phyloP scores from a whole-genome alignment of 2,113 vertebrate species.

The Tragelaphus scriptus region DNA sequence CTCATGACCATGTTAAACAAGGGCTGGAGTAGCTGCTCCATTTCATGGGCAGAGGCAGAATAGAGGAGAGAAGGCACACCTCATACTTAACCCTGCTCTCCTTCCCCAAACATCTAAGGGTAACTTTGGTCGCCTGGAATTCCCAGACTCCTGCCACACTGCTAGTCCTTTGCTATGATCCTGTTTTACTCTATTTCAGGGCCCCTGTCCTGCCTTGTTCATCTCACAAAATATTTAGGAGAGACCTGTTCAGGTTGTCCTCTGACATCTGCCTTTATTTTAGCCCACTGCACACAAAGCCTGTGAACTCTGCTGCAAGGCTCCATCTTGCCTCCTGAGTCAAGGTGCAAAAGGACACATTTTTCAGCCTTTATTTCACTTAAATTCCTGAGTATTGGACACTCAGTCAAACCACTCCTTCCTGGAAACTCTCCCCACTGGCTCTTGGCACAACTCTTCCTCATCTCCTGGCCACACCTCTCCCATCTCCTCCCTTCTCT shows the following conservation, averaged over 20 bases:
- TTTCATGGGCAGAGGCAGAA: neutral
- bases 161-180: neutral
- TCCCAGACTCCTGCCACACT: neutral
- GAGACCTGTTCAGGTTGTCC: neutral
- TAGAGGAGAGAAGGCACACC: neutral
- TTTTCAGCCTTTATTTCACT: neutral
- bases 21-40: neutral
- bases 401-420: too few relatives aligned
- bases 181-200: neutral
- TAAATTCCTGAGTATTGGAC: neutral
- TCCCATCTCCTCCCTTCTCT: neutral
- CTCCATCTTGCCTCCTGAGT: neutral
- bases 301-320: neutral
- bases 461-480: neutral
- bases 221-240: neutral
- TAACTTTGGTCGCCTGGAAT: neutral
- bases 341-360: neutral
- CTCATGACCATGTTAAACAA: neutral
- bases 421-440: neutral
- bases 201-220: neutral
- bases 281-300: neutral
- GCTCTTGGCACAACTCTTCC: neutral
- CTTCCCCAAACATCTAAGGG: neutral
- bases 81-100: rapidly evolving
- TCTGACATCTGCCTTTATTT: neutral